Base-by-base conservation (phyloP, 2,888 invertebrate species). In the Thymelicus acteon region DNA sequence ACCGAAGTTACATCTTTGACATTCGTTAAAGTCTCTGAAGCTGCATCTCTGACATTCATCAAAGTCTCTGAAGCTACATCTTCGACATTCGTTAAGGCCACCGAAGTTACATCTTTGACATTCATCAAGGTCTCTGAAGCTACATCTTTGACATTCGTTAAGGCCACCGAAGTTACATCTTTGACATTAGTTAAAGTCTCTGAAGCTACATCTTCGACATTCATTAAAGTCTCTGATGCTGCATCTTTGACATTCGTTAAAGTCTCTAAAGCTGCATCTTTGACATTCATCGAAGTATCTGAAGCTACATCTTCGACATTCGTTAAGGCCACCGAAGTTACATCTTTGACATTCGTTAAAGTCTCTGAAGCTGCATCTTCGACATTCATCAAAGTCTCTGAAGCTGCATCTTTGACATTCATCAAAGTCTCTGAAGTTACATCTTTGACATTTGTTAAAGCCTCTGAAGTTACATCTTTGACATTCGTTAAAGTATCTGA, bases 261-360 rank as follows among this genome's bases (percentile, higher is more conserved):
- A 52, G 19, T 7, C 15, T 52, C 3, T 19, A 19, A 3, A 19
- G 57, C 13, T 13, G 13, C 31, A 57, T 57, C 31, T 31, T 31
- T 3, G 6, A 44, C 60, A 40, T 60, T 37, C 5, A 19, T 60
- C 0, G 44, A 44, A 60, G 52, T 24, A 0, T 47, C 58, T 57
- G 31, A 31, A 49, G 75, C 74, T 31, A 74, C 68, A 54, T 76
- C 73, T 69, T 76, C 75, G 64, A 79, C 76, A 6, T 72, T 71
- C 3, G 31, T 31, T 5, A 31, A 31, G 3, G 31, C 3, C 31
- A 2, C 31, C 3, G 31, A 31, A 31, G 31, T 3, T 31, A 3
- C 31, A 31, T 31, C n/a, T 15, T 60, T 7, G 7, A 52, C 49
- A 73, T 69, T 70, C 74, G 69, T 19, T 6, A 52, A 52, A 52